Conservation (phyloP, 2,888 invertebrate genomes). For the Idaea dimidiata region DNA sequence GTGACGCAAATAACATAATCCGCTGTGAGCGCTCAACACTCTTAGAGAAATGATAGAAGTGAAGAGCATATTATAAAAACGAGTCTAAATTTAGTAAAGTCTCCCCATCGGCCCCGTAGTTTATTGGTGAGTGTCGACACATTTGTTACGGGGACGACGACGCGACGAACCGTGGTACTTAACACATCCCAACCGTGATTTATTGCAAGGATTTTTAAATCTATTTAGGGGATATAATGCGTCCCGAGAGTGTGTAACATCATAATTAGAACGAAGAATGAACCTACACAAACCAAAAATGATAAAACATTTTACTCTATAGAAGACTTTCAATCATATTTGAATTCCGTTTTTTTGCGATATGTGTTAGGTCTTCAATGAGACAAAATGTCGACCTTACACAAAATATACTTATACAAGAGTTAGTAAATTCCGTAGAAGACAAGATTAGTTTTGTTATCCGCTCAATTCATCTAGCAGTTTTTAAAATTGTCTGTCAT, state of each 20-base stretch:
- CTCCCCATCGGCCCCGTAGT: slow-evolving; percentile 47
- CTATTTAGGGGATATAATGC: slow-evolving; percentile 15
- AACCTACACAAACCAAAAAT: background rate
- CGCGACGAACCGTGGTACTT: slow-evolving; percentile 49
- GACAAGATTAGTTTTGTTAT: too few relatives aligned
- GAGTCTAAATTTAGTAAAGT: slow-evolving; percentile 48
- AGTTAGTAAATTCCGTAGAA: background rate
- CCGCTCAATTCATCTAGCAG: too few relatives aligned
- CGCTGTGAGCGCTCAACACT: slow-evolving; percentile 15
- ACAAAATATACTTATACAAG: too few relatives aligned
- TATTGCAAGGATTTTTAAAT: slow-evolving; percentile 43
- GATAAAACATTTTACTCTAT: background rate
- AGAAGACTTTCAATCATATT: too few relatives aligned
- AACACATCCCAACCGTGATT: slow-evolving; percentile 62
- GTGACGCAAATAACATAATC: background rate
- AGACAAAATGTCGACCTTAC: too few relatives aligned
- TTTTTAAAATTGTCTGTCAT: too few relatives aligned
- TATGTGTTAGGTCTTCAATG: too few relatives aligned
- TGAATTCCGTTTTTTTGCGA: too few relatives aligned
- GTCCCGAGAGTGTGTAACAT: background rate
- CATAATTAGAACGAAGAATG: background rate
- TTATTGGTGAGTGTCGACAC: slow-evolving; percentile 65
- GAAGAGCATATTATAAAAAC: slow-evolving; percentile 31
- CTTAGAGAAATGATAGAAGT: slow-evolving; percentile 12
- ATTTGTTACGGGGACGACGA: slow-evolving; percentile 57